Percentiles rank a stretch among this genome's conserved stretches.
phyloP scores from a whole-genome alignment of 2,113 vertebrate genomes.

The Hepsetus odoe region DNA sequence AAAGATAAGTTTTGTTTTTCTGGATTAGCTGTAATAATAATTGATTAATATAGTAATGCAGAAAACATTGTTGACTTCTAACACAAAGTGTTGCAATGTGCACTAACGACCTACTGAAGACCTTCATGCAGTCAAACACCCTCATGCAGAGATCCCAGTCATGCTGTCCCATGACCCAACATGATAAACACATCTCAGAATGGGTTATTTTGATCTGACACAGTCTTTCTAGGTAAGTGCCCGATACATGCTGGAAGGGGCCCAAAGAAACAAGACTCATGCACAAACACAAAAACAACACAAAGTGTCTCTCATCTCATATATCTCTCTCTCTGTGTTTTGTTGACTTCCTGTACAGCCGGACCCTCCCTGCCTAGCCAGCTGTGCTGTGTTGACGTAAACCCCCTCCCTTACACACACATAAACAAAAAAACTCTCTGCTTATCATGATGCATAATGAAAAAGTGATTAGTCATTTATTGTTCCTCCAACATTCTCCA shows the following conservation, averaged over 20 bases:
- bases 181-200: slow-evolving; percentile 31
- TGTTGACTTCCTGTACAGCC: slow-evolving; percentile 6
- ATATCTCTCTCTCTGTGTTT: background rate
- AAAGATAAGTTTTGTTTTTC: background rate
- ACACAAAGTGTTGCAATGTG: slow-evolving; percentile 10
- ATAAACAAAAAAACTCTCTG: slow-evolving; percentile 4
- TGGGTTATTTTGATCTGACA: slow-evolving; percentile 21
- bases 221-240: background rate
- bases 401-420: background rate
- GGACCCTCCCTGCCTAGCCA: background rate
- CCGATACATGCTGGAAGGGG: background rate
- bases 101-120: slow-evolving; percentile 5
- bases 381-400: slow-evolving; percentile 6
- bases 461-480: slow-evolving; percentile 40
- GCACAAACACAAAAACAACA: slow-evolving; percentile 7
- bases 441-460: slow-evolving; percentile 28
- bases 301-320: background rate
- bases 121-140: background rate
- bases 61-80: background rate
- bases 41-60: slow-evolving; percentile 2
- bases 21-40: background rate
- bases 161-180: slow-evolving; percentile 13
- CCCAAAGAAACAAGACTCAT: slow-evolving; percentile 6
- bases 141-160: background rate
- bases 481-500: slow-evolving; percentile 4